phyloP scores from a whole-genome alignment of 2,888 invertebrate species.

The Leptarthrus brevirostris region DNA sequence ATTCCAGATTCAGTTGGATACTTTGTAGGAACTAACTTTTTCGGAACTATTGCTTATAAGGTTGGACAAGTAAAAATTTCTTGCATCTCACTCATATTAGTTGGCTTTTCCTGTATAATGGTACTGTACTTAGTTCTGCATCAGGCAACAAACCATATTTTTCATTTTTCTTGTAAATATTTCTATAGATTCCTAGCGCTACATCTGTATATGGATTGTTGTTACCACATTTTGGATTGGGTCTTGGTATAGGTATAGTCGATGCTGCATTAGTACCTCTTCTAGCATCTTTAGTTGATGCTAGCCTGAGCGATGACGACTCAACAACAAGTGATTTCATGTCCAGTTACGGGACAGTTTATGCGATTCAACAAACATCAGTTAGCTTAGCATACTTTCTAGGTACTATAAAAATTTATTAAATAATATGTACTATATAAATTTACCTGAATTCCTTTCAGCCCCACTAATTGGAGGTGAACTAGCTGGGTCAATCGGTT shows the following conservation, averaged over 20 bases:
- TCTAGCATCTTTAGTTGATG: slow-evolving; percentile 78
- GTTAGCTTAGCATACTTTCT: slow-evolving; percentile 84
- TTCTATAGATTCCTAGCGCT: slow-evolving; percentile 73
- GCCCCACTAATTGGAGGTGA: slow-evolving; percentile 82
- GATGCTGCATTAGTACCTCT: slow-evolving; percentile 85
- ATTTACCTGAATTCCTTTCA: slow-evolving; percentile 59
- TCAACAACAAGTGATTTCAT: slow-evolving; percentile 57
- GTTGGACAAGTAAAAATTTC: slow-evolving; percentile 76
- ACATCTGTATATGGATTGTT: slow-evolving; percentile 73
- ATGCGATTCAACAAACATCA: slow-evolving; percentile 84
- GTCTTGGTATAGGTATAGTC: slow-evolving; percentile 82
- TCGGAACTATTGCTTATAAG: slow-evolving; percentile 75
- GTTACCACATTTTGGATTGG: slow-evolving; percentile 82
- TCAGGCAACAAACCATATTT: too few relatives aligned
- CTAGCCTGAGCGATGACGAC: slow-evolving; percentile 62
- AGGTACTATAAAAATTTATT: slow-evolving; percentile 63
- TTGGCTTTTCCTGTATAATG: slow-evolving; percentile 73
- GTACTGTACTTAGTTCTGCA: too few relatives aligned
- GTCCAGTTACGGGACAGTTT: slow-evolving; percentile 82
- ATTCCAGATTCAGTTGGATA: slow-evolving; percentile 88
- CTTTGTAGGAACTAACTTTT: slow-evolving; percentile 82
- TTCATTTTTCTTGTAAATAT: too few relatives aligned
- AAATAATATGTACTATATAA: background rate
- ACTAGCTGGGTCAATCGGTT: slow-evolving; percentile 76
- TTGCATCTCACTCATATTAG: slow-evolving; percentile 72